phyloP scores from a whole-genome alignment of 2,797 vertebrate species.

The Lophius americanus region DNA sequence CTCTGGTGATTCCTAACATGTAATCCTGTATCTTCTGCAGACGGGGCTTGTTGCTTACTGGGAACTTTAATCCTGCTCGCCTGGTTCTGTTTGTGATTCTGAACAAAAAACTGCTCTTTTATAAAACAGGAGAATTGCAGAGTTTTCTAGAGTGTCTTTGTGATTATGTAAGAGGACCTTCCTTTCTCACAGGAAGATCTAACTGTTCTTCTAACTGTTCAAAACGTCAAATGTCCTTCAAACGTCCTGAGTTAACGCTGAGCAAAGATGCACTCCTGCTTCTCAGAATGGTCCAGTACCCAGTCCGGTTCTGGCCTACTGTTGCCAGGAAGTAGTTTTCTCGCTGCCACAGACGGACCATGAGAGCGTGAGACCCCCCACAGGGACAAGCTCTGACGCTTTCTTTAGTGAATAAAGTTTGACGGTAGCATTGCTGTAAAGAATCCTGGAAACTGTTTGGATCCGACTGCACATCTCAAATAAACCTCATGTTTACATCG shows the following conservation, averaged over 20 bases:
- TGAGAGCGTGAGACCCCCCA: slow-evolving; percentile 82
- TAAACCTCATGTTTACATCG: slow-evolving; percentile 86
- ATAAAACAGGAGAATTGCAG: slow-evolving; percentile 68
- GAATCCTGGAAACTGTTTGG: slow-evolving; percentile 82
- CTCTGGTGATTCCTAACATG: slow-evolving; percentile 66
- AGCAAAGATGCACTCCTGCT: slow-evolving; percentile 75
- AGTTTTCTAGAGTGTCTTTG: slow-evolving; percentile 55
- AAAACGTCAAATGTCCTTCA: too few relatives aligned
- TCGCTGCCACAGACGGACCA: slow-evolving; percentile 83
- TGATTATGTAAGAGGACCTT: slow-evolving; percentile 46
- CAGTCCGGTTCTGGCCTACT: slow-evolving; percentile 25
- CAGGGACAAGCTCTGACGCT: slow-evolving; percentile 71
- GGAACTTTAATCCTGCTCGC: slow-evolving; percentile 65
- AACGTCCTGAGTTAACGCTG: slow-evolving; percentile 3
- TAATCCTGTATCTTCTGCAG: slow-evolving; percentile 75
- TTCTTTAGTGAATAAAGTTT: slow-evolving; percentile 70
- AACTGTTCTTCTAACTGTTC: slow-evolving; percentile 35
- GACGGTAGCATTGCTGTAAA: slow-evolving; percentile 82
- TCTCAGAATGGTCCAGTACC: slow-evolving; percentile 47
- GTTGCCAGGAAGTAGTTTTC: slow-evolving; percentile 44
- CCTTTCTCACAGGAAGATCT: slow-evolving; percentile 64
- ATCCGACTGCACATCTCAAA: slow-evolving; percentile 87
- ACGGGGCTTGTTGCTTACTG: slow-evolving; percentile 80
- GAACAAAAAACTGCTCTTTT: slow-evolving; percentile 73
- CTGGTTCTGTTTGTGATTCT: slow-evolving; percentile 71